These are phyloP conservation scores for Pseudachorutes palmiensis DNA, from an alignment of 1,140 invertebrate species.

Conservation along the genomic window DNA sequence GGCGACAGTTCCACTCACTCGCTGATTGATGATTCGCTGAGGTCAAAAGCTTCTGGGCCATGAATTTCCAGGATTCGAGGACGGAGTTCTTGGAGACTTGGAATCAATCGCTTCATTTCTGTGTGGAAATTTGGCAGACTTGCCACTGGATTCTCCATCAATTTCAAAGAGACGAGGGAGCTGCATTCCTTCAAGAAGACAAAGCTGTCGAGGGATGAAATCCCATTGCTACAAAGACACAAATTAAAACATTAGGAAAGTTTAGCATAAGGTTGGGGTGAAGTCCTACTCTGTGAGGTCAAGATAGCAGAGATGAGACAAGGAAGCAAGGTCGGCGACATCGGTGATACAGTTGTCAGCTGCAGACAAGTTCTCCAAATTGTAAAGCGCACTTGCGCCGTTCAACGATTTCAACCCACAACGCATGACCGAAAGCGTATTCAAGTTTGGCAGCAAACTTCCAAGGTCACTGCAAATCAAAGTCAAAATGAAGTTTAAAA, in stretches of 20 bases:
- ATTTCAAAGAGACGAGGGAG: constrained; percentile 20
- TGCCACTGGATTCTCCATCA: constrained; percentile 25
- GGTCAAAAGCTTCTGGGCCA: not conserved
- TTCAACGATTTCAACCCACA: constrained; percentile 57
- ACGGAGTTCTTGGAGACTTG: constrained; percentile 25
- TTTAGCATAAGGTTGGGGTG: not conserved
- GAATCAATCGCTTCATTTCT: constrained; percentile 20
- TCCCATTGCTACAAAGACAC: constrained; percentile 23
- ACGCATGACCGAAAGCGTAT: constrained; percentile 54
- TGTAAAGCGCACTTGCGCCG: constrained; percentile 53
- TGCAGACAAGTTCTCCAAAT: constrained; percentile 53
- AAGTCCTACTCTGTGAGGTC: constrained; percentile 46
- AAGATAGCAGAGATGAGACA: constrained; percentile 48
- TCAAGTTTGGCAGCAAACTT: constrained; percentile 51
- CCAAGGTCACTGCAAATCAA: constrained; percentile 52
- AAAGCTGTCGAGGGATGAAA: constrained; percentile 22
- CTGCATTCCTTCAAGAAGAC: constrained; percentile 18
- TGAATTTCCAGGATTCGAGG: constrained; percentile 14
- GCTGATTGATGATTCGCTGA: too few relatives aligned
- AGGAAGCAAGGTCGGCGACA: constrained; percentile 49
- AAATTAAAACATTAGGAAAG: not conserved
- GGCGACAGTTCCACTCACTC: too few relatives aligned
- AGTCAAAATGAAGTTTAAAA: constrained; percentile 7
- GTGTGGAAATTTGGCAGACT: constrained; percentile 11
- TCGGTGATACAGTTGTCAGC: constrained; percentile 53